Conservation (phyloP, 2,888 invertebrate genomes). For the Dasysyrphus tricinctus region DNA sequence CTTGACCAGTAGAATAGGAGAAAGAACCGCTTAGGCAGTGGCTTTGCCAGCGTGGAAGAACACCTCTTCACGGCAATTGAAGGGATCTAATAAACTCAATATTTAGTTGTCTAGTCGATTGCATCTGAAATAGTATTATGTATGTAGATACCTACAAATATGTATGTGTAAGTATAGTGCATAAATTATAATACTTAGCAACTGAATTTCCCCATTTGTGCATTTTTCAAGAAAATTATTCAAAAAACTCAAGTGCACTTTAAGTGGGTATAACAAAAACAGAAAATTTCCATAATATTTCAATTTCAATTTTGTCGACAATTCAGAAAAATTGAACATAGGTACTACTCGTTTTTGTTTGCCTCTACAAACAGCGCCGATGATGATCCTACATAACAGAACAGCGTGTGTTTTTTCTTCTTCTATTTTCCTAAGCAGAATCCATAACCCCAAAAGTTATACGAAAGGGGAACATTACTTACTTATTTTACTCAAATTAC, state of each 20-base stretch:
- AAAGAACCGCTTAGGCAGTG: too few relatives aligned
- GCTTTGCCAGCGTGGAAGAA: too few relatives aligned
- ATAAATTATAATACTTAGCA: too few relatives aligned
- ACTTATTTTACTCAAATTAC: conserved; percentile 63
- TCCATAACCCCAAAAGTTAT: conserved; percentile 44
- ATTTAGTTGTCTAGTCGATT: too few relatives aligned
- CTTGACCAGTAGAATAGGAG: too few relatives aligned
- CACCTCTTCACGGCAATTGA: too few relatives aligned
- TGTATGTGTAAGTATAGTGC: too few relatives aligned
- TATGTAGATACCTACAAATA: too few relatives aligned
- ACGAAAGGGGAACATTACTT: conserved; percentile 46
- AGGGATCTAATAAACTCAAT: too few relatives aligned
- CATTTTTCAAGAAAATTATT: too few relatives aligned
- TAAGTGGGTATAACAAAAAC: conserved; percentile 18
- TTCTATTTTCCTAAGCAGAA: neutral
- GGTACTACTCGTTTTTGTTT: neutral
- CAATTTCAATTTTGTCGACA: conserved; percentile 72
- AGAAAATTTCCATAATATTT: conserved; percentile 70
- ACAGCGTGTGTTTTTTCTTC: conserved; percentile 10
- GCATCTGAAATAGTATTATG: too few relatives aligned
- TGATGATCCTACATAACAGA: neutral
- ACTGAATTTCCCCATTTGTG: neutral
- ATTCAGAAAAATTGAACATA: conserved; percentile 44
- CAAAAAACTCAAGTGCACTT: conserved; percentile 54
- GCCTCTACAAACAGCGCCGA: neutral